Percentiles rank a stretch among this genome's conserved stretches.
These are phyloP conservation scores for Tinea trinotella DNA, from an alignment of 2,888 invertebrate species.

Conservation along the genomic window DNA sequence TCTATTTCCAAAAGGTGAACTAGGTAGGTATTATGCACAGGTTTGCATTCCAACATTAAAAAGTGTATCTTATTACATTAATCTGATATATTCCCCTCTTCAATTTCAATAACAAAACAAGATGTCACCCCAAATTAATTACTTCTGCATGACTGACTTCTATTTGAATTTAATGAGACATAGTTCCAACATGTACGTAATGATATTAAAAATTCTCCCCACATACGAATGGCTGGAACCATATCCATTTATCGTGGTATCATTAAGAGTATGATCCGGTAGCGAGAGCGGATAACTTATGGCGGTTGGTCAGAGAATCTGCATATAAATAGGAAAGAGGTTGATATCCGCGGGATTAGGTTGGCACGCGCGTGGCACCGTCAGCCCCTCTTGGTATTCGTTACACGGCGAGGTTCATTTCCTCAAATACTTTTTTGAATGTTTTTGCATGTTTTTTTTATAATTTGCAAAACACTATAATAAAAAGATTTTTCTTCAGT, in stretches of 20 bases:
- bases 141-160: conserved; percentile 54
- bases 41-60: conserved; percentile 1
- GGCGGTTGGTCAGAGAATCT: conserved; percentile 59
- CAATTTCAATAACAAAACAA: conserved; percentile 56
- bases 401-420: neutral
- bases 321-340: conserved; percentile 68
- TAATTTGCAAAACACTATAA: too few species aligned
- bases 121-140: conserved; percentile 58
- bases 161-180: conserved; percentile 38
- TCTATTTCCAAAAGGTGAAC: neutral
- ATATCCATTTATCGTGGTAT: conserved; percentile 56
- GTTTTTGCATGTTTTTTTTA: neutral
- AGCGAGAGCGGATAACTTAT: conserved; percentile 63
- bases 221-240: conserved; percentile 28
- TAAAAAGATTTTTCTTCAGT: too few species aligned
- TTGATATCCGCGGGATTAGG: conserved; percentile 27
- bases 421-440: neutral
- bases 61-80: conserved; percentile 32
- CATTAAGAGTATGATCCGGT: conserved; percentile 66
- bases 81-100: conserved; percentile 27
- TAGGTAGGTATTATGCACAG: neutral
- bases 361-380: conserved; percentile 10
- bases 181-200: conserved; percentile 32
- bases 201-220: conserved; percentile 40
- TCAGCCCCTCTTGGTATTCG: conserved; percentile 7